Evolutionary conservation across 2,113 vertebrate genomes (phyloP), one percentile per base, ranked within the genome.

Genomic region (Toxotes chatareus): DNA sequence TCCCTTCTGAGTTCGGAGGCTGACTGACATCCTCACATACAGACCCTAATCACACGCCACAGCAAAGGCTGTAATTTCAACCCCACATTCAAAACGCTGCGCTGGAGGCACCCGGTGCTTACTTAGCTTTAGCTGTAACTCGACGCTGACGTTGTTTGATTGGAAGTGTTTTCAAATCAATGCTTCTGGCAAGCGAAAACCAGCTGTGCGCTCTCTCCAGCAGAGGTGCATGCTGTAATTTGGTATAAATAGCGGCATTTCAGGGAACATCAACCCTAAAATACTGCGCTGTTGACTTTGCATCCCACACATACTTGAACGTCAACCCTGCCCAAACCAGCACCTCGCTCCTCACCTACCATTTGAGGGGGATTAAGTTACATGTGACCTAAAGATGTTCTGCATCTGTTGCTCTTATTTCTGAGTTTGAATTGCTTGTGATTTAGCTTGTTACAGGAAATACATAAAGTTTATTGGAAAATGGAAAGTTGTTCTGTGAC

Each of bases 181-280:
- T 93, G 83, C 76, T 67, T 63, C 80, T 72, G 86, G 87, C 79
- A 71, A 23, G 42, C 83, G 86, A 79, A 62, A 87, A 73, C 65
- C 89, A 73, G 78, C 89, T 47, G 78, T 3, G 21, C 5, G 17
- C 78, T 76, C 55, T 49, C 77, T 57, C 79, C 17, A 47, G 82
- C 83, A 70, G 89, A 91, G 79, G 85, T 79, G 74, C 86, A 80
- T 61, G 61, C 86, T 93, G 87, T 92, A 92, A 91, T 91, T 92
- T 87, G 83, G 84, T 90, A 94, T 88, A 94, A 93, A 93, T 90
- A 93, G 90, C 23, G 1, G 34, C 59, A 38, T 90, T 90, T 89
- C 75, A 73, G 85, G 87, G 80, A 89, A 86, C 66, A 85, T 81
- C 65, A 13, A 57, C 59, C 79, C 73, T 65, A 83, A 92, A 93